Base-by-base conservation (phyloP, 1,140 invertebrate genomes). In the Formica exsecta region DNA sequence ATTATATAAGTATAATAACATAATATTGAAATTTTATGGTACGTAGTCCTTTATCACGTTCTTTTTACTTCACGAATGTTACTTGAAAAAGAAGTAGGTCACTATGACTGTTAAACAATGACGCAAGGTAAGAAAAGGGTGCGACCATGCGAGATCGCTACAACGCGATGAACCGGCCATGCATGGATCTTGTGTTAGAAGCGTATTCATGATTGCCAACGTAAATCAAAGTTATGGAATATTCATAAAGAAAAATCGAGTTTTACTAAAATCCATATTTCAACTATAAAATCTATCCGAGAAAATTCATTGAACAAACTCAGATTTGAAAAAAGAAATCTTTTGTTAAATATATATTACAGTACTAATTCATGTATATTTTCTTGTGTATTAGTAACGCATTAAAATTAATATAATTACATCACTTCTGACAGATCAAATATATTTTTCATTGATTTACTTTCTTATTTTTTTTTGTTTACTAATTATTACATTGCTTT, bases 61-160 rank as follows among this genome's bases (percentile, higher is more conserved):
- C 2, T 11, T 68, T 68, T 68, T 38, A 13, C 16, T 22, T 80
- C 8, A 41, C 8, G 48, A 80, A 70, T 68, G 22, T 80, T 80
- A 36, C 38, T 80, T 70, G 6, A 57, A 68, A 80, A 57, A 57
- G 36, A 80, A 80, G 48, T 80, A 5, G 77, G 48, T 80, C 77
- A 80, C 32, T 64, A 29, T 64, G 74, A 48, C 59, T 41, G 9
- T 32, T 70, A 59, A 80, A 80, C 64, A 80, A 80, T 80, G 22
- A 25, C 36, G 5, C 22, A 70, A 57, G 8, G 51, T 22, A 70
- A 80, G 64, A 70, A 70, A 80, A 80, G 36, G 57, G 48, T 25
- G 64, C 77, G 36, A 70, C 51, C 16, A 80, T 80, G 65, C 64
- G 65, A 38, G 29, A 32, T 80, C 22, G 41, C 77, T 59, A 16